Evolutionary conservation across 1,140 invertebrate species (phyloP).

Genomic region (Penaeus japonicus): DNA sequence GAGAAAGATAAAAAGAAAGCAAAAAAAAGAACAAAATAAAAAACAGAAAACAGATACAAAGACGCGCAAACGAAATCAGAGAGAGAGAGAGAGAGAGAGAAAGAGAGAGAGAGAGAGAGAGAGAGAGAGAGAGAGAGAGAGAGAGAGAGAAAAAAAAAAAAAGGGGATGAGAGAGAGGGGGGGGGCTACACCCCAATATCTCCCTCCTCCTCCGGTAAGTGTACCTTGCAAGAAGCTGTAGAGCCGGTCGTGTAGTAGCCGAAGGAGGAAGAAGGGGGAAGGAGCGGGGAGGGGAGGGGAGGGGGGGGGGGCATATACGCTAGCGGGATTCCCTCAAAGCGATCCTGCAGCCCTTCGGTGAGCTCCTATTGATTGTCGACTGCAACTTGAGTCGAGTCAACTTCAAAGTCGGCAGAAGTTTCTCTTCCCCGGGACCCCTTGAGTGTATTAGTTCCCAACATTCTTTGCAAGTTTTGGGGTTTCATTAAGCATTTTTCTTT

Average conservation of each 20-base stretch:
- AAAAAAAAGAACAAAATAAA: too few species aligned
- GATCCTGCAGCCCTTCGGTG: not conserved
- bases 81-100: too few species aligned
- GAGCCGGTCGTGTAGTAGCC: too few species aligned
- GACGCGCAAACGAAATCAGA: too few species aligned
- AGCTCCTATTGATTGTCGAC: slow-evolving; percentile 36
- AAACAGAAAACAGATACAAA: too few species aligned
- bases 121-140: too few species aligned
- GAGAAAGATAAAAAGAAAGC: too few species aligned
- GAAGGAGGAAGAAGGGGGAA: not conserved
- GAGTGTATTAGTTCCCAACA: slow-evolving; percentile 47
- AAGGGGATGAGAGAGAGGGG: too few species aligned
- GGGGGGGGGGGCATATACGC: not conserved
- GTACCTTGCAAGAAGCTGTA: too few species aligned
- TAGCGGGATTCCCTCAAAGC: slow-evolving; percentile 40
- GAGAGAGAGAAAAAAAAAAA: too few species aligned
- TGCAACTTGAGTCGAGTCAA: slow-evolving; percentile 27
- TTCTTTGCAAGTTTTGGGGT: slow-evolving; percentile 48
- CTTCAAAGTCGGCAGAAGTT: slow-evolving; percentile 37
- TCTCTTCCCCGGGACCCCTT: slow-evolving; percentile 1
- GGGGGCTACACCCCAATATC: not conserved
- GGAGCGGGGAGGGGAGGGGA: not conserved
- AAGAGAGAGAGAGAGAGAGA: too few species aligned
- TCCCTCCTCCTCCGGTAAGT: not conserved
- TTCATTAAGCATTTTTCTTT: slow-evolving; percentile 46